Evolutionary conservation across 1,140 invertebrate genomes (phyloP).

Genomic region (Calliopsis andreniformis): DNA sequence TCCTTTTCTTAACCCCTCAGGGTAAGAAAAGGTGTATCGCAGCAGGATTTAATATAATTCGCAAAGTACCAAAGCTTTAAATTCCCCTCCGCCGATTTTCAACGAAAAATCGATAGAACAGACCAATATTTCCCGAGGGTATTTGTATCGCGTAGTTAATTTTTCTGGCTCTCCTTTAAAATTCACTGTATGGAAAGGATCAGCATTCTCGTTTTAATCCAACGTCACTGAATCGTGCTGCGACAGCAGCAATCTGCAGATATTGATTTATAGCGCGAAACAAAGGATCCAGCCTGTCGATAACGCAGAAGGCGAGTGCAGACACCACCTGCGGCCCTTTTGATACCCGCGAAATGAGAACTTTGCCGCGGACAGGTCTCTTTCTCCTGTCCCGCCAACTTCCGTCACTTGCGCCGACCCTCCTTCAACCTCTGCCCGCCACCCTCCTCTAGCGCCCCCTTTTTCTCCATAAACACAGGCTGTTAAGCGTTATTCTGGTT

Average conservation of each 20-base stretch:
- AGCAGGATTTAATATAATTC: no score
- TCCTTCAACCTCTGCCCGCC: background rate
- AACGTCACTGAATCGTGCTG: background rate
- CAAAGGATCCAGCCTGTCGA: conserved; percentile 44
- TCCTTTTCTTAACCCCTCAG: no score
- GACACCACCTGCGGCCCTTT: conserved; percentile 45
- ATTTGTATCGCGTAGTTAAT: background rate
- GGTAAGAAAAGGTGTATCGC: no score
- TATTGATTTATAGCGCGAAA: conserved; percentile 56
- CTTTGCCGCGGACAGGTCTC: conserved; percentile 44
- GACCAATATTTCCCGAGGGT: no score
- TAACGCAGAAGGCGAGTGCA: conserved; percentile 20
- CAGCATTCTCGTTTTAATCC: conserved; percentile 25
- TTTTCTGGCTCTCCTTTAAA: background rate
- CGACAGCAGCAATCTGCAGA: conserved; percentile 44
- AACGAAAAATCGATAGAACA: no score
- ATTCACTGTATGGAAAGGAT: background rate
- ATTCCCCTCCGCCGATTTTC: no score
- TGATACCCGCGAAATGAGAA: conserved; percentile 51
- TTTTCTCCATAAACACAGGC: conserved; percentile 6
- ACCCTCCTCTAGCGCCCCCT: background rate
- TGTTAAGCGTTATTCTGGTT: conserved; percentile 34
- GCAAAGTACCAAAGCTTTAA: no score
- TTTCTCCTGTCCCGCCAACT: background rate
- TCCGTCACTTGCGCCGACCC: background rate